A percentile compares a stretch with the other conserved stretches of the same genome.
phyloP scores from a whole-genome alignment of 1,140 invertebrate genomes.

The Temnothorax curvispinosus region DNA sequence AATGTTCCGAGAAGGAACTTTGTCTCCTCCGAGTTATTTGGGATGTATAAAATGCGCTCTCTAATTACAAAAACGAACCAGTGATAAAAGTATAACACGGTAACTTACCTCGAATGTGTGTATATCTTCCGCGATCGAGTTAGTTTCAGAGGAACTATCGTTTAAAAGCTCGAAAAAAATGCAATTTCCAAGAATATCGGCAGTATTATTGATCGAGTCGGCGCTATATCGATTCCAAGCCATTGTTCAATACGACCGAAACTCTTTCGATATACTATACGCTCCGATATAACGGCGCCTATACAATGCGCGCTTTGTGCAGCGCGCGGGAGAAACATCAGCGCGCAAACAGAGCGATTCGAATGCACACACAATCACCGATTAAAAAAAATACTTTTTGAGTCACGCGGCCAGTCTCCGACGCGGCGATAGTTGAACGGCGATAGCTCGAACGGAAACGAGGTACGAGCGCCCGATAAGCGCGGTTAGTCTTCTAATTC shows the following conservation, averaged over 20 bases:
- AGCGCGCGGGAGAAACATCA: slow-evolving; percentile 24
- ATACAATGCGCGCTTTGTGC: slow-evolving; percentile 28
- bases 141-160: not conserved
- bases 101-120: not conserved
- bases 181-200: not conserved
- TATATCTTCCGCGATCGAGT: not conserved
- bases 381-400: slow-evolving; percentile 62
- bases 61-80: not conserved
- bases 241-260: slow-evolving; percentile 41
- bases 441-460: slow-evolving; percentile 75
- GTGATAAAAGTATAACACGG: not conserved
- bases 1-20: not conserved
- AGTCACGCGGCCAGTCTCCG: slow-evolving; percentile 30
- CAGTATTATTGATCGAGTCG: slow-evolving; percentile 15
- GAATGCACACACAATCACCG: slow-evolving; percentile 38
- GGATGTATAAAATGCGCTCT: not conserved
- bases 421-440: slow-evolving; percentile 56
- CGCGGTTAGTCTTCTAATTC: slow-evolving; percentile 73
- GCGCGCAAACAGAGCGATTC: slow-evolving; percentile 49
- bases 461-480: slow-evolving; percentile 68
- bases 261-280: not conserved
- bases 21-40: not conserved
- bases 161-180: slow-evolving; percentile 7
- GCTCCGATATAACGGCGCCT: not conserved
- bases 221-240: slow-evolving; percentile 35